phyloP scores from a whole-genome alignment of 2,888 invertebrate genomes.

The Lasioglossum figueresi region DNA sequence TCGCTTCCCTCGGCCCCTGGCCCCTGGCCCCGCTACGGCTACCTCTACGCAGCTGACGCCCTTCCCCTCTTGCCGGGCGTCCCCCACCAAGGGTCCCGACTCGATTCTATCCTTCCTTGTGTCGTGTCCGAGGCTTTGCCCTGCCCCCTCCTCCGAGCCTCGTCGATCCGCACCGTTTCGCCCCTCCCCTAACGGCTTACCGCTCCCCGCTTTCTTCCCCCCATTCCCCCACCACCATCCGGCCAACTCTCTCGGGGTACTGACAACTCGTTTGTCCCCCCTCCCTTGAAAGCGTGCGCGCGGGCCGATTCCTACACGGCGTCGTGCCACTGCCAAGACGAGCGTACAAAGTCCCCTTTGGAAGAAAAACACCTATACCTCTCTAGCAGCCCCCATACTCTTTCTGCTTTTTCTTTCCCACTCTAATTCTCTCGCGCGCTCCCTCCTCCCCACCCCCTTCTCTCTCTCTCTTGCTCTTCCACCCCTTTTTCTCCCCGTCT shows the following conservation, averaged over 20 bases:
- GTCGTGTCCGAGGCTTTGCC: conserved; percentile 73
- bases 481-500: background rate
- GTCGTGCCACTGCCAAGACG: conserved; percentile 70
- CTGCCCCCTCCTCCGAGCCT: conserved; percentile 26
- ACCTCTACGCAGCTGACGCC: conserved; percentile 82
- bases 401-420: conserved; percentile 42
- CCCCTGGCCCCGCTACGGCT: conserved; percentile 62
- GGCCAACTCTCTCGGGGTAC: conserved; percentile 66
- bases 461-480: background rate
- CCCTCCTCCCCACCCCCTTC: too few species aligned
- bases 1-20: conserved; percentile 56
- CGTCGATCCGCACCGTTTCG: conserved; percentile 50
- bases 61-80: conserved; percentile 71
- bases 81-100: conserved; percentile 43
- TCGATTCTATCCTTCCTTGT: conserved; percentile 74
- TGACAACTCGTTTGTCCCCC: conserved; percentile 74
- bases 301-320: conserved; percentile 68
- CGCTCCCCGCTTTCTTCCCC: conserved; percentile 26
- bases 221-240: conserved; percentile 32
- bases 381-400: conserved; percentile 42
- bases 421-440: conserved; percentile 29
- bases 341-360: conserved; percentile 71
- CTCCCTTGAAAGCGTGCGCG: conserved; percentile 52
- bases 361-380: conserved; percentile 71
- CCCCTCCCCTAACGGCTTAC: conserved; percentile 51